Evolutionary conservation across 2,888 invertebrate species (phyloP).

Genomic region (Orthosia gracilis): DNA sequence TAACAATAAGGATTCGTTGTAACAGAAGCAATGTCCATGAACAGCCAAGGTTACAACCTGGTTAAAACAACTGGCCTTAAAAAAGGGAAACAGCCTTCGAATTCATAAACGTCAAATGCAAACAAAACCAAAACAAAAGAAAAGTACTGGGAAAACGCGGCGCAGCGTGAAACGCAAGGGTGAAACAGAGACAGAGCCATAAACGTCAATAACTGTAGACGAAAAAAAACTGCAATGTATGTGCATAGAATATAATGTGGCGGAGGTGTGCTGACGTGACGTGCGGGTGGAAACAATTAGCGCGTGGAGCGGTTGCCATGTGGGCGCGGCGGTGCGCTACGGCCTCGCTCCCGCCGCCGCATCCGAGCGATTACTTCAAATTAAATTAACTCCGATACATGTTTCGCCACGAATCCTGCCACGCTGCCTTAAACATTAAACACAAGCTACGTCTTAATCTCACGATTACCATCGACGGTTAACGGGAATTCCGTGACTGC

Average conservation of each 20-base stretch:
- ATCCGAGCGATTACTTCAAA: conserved; percentile 73
- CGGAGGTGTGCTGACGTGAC: conserved; percentile 43
- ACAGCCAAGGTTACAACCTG: conserved; percentile 21
- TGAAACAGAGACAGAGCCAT: conserved; percentile 10
- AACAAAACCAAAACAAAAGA: conserved; percentile 22
- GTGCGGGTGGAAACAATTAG: conserved; percentile 67
- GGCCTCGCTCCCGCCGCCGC: conserved; percentile 58
- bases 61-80: conserved; percentile 3
- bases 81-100: conserved; percentile 7
- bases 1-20: conserved; percentile 11
- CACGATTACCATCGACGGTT: conserved; percentile 26
- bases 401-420: conserved; percentile 68
- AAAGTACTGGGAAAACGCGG: conserved; percentile 7
- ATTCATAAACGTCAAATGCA: conserved; percentile 20
- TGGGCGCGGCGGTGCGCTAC: conserved; percentile 44
- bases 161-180: conserved; percentile 3
- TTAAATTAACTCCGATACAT: conserved; percentile 71
- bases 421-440: conserved; percentile 25
- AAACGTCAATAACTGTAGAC: conserved; percentile 39
- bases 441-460: conserved; percentile 26
- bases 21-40: conserved; percentile 10
- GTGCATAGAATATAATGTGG: conserved; percentile 36
- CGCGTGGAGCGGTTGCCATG: conserved; percentile 66
- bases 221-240: conserved; percentile 43
- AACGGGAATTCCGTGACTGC: conserved; percentile 30